phyloP scores from a whole-genome alignment of 1,140 invertebrate species.

The Daktulosphaira vitifoliae region DNA sequence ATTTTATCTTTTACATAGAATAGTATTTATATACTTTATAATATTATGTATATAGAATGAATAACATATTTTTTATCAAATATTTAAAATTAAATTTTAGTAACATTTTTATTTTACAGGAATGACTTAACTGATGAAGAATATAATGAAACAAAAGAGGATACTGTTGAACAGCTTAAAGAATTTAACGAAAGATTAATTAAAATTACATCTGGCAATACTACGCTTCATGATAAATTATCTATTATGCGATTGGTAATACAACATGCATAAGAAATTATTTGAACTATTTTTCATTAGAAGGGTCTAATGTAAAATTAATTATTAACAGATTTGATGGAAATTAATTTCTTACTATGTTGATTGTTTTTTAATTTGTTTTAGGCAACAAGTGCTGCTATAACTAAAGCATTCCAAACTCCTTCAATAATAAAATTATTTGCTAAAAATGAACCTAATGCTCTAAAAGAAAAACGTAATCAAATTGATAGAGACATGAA shows the following conservation, averaged over 20 bases:
- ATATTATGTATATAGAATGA: no score
- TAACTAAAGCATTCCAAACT: conserved; percentile 67
- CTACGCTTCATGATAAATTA: conserved; percentile 59
- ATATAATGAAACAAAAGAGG: conserved; percentile 62
- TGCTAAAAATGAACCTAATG: conserved; percentile 63
- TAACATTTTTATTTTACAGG: conserved; percentile 45
- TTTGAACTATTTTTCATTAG: no score
- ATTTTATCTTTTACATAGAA: no score
- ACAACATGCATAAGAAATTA: background rate
- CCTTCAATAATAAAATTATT: conserved; percentile 69
- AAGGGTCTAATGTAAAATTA: no score
- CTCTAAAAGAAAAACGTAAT: conserved; percentile 53
- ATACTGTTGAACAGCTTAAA: conserved; percentile 65
- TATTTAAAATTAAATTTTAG: no score
- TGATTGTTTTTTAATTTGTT: no score
- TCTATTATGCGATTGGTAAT: conserved; percentile 56
- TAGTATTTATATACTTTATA: no score
- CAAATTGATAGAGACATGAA: conserved; percentile 50
- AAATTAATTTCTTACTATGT: no score
- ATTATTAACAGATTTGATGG: no score
- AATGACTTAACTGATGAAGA: conserved; percentile 55
- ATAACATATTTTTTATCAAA: no score
- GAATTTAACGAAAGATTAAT: conserved; percentile 62
- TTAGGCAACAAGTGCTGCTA: conserved; percentile 68
- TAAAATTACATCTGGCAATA: conserved; percentile 58